These are phyloP conservation scores for Dascyllus trimaculatus DNA, from an alignment of 2,113 vertebrate genomes.

Conservation along the genomic window DNA sequence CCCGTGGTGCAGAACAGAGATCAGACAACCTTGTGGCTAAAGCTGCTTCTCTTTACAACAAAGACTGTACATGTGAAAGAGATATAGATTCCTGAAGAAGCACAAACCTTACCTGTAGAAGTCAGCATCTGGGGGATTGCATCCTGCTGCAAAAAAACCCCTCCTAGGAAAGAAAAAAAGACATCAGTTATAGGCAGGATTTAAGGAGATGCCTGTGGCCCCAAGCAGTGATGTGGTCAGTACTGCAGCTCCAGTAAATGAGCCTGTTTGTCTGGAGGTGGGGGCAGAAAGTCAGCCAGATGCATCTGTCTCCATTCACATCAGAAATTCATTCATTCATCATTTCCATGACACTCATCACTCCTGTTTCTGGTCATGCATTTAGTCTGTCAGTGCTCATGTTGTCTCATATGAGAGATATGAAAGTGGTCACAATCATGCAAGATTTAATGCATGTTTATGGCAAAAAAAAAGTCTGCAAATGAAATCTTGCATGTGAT, in stretches of 20 bases:
- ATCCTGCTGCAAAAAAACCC: conserved; percentile 67
- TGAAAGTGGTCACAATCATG: not conserved
- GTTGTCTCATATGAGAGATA: not conserved
- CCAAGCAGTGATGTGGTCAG: conserved; percentile 36
- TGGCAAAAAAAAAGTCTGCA: not conserved
- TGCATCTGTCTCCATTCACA: conserved; percentile 2
- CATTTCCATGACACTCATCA: conserved; percentile 8
- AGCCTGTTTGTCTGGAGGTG: conserved; percentile 11
- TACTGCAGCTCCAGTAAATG: conserved; percentile 16
- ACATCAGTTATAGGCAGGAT: conserved; percentile 40
- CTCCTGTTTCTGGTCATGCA: not conserved
- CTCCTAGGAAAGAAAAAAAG: conserved; percentile 49
- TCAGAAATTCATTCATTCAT: conserved; percentile 22
- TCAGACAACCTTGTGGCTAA: conserved; percentile 33
- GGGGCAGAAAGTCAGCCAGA: not conserved
- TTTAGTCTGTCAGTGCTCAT: not conserved
- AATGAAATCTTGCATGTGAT: not conserved
- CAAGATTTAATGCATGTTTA: not conserved
- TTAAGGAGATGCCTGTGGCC: conserved; percentile 35
- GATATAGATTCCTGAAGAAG: not conserved
- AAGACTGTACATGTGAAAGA: not conserved
- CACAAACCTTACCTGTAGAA: conserved; percentile 56
- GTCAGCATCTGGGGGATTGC: conserved; percentile 63
- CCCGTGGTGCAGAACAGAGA: conserved; percentile 15
- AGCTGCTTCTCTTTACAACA: conserved; percentile 6